These are phyloP conservation scores for Brachyptera putata DNA, from an alignment of 2,888 invertebrate species.

Conservation along the genomic window DNA sequence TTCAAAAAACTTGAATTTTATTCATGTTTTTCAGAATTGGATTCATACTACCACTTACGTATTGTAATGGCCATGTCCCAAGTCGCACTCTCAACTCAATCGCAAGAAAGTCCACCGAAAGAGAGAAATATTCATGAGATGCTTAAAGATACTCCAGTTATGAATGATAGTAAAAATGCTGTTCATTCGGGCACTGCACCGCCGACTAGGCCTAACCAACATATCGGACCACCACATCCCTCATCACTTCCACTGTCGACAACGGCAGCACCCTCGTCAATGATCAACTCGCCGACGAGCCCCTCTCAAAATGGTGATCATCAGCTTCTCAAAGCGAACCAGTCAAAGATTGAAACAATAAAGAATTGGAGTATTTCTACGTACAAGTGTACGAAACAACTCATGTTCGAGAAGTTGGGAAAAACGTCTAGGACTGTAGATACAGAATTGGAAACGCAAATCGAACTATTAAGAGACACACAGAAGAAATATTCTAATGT, in stretches of 20 bases:
- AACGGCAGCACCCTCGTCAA: conserved; percentile 48
- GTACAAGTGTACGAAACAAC: conserved; percentile 95
- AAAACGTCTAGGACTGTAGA: conserved; percentile 89
- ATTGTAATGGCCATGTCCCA: conserved; percentile 32
- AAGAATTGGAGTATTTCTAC: conserved; percentile 98
- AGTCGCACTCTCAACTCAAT: conserved; percentile 24
- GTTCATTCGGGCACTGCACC: conserved; percentile 71
- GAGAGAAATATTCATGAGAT: conserved; percentile 80
- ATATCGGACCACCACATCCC: conserved; percentile 44
- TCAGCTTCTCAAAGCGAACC: conserved; percentile 55
- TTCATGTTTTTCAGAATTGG: too few species aligned
- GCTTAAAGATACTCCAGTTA: conserved; percentile 75
- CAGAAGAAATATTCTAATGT: conserved; percentile 89
- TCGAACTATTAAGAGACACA: conserved; percentile 87
- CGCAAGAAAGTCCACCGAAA: conserved; percentile 28
- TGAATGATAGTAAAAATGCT: conserved; percentile 70
- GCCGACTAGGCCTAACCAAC: conserved; percentile 38
- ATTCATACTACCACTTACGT: too few species aligned
- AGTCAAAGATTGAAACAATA: conserved; percentile 82
- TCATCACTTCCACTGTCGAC: conserved; percentile 66
- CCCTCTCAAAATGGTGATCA: conserved; percentile 62
- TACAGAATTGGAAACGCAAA: conserved; percentile 91
- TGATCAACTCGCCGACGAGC: conserved; percentile 49
- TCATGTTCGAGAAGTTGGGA: conserved; percentile 93
- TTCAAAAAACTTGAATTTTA: too few species aligned